Conservation (phyloP, 2,113 vertebrate species). For the Cygnus atratus region DNA sequence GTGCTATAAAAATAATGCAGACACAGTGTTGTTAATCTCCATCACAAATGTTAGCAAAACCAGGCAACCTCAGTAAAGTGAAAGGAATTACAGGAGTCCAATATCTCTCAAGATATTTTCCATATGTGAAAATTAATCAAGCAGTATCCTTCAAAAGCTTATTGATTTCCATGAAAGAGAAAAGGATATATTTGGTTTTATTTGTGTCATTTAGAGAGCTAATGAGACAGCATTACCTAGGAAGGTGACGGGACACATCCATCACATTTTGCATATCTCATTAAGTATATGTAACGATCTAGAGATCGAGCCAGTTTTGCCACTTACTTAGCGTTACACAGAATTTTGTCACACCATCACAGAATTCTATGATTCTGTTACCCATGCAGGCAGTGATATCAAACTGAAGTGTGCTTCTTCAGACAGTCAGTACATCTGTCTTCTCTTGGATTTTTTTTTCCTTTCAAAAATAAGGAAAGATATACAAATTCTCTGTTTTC, state of each 20-base stretch:
- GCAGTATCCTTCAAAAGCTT: neutral
- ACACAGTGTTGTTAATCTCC: neutral
- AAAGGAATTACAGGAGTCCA: neutral
- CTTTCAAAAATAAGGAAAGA: neutral
- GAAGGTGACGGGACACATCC: neutral
- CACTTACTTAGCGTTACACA: neutral
- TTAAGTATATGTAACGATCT: neutral
- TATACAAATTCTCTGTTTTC: neutral
- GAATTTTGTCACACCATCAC: too few species aligned
- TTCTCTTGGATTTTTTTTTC: neutral
- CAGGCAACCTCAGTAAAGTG: neutral
- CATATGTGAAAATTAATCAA: neutral
- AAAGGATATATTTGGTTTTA: neutral
- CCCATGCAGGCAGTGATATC: accelerated
- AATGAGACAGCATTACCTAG: neutral
- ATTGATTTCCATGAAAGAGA: neutral
- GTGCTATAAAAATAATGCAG: neutral
- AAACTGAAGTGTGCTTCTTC: neutral
- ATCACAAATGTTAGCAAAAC: neutral
- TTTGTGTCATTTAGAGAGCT: neutral
- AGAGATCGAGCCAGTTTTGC: neutral
- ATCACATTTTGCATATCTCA: neutral
- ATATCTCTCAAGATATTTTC: neutral
- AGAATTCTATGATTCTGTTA: neutral
- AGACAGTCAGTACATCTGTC: neutral